Evolutionary conservation across 1,140 invertebrate genomes (phyloP).

Genomic region (Stegodyphus mimosarum): DNA sequence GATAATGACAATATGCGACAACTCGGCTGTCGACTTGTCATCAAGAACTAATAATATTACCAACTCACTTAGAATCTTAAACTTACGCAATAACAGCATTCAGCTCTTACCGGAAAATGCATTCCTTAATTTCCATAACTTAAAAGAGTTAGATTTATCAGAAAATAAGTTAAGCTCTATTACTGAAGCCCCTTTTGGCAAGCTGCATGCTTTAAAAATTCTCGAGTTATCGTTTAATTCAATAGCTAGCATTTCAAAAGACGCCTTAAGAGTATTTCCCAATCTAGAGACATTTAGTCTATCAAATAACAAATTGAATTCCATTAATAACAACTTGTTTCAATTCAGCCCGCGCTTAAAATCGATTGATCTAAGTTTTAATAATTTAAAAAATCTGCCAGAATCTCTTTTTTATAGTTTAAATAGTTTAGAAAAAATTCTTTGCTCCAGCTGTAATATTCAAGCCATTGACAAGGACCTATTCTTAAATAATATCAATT

Average conservation of each 20-base stretch:
- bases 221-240: slow-evolving; percentile 28
- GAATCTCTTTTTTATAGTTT: slow-evolving; percentile 11
- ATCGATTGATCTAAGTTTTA: slow-evolving; percentile 16
- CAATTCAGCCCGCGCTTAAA: neutral
- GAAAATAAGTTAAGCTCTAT: slow-evolving; percentile 10
- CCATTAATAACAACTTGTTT: slow-evolving; percentile 3
- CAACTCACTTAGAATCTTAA: no score
- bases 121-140: neutral
- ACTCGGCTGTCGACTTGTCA: no score
- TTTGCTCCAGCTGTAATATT: slow-evolving; percentile 8
- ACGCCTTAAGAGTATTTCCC: neutral
- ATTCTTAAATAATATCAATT: slow-evolving; percentile 6
- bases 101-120: neutral
- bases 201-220: slow-evolving; percentile 5
- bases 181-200: neutral
- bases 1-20: no score
- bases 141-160: slow-evolving; percentile 27
- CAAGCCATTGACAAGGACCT: neutral
- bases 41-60: no score
- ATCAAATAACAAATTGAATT: slow-evolving; percentile 19
- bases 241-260: slow-evolving; percentile 1
- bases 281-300: slow-evolving; percentile 15
- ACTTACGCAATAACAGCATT: neutral
- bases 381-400: slow-evolving; percentile 14
- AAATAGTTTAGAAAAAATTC: slow-evolving; percentile 11